These are phyloP conservation scores for Drosophila nigromelanica DNA, from an alignment of 1,140 invertebrate genomes.

Conservation along the genomic window DNA sequence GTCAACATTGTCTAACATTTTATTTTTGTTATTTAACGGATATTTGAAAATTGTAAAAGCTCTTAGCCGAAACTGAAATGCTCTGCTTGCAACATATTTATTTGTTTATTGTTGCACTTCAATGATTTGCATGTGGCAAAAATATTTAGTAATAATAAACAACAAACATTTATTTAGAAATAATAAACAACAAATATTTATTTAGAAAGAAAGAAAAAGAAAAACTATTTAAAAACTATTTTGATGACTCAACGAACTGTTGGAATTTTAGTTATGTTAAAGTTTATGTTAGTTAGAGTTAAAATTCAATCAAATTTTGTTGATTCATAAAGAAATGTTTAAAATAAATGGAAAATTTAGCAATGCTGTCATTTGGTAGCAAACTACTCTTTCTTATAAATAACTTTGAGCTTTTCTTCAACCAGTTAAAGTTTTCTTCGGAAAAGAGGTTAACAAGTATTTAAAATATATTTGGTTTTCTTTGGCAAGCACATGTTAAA, in stretches of 20 bases:
- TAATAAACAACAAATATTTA: background rate
- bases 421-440: too few species aligned
- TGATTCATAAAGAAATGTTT: too few species aligned
- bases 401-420: too few species aligned
- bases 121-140: slow-evolving; percentile 34
- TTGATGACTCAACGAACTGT: background rate
- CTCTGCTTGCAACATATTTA: slow-evolving; percentile 30
- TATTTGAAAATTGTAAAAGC: background rate
- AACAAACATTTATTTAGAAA: background rate
- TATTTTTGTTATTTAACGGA: slow-evolving; percentile 4
- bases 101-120: slow-evolving; percentile 23
- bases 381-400: too few species aligned
- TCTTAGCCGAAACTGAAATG: slow-evolving; percentile 12
- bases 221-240: background rate
- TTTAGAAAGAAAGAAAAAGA: background rate
- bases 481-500: too few species aligned
- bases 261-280: background rate
- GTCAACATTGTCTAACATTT: slow-evolving; percentile 9
- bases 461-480: too few species aligned
- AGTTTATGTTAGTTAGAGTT: too few species aligned
- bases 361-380: too few species aligned
- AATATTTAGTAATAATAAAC: background rate
- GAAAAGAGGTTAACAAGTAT: too few species aligned
- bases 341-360: too few species aligned
- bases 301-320: background rate